phyloP scores from a whole-genome alignment of 2,113 vertebrate species.

The Nothoprocta perdicaria region DNA sequence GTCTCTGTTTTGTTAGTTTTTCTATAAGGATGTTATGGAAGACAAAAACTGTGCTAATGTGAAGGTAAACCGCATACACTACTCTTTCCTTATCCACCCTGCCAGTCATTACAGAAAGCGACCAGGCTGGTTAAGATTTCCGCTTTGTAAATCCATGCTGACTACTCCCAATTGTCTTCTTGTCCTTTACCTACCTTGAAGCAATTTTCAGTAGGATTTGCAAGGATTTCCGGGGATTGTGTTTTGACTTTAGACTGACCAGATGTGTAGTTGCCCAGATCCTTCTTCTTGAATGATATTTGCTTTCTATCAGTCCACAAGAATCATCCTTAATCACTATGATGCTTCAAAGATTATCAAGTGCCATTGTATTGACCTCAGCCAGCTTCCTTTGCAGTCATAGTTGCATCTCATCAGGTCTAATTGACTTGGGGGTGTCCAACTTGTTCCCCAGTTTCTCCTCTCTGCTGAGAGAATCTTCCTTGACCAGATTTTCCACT shows the following conservation, averaged over 20 bases:
- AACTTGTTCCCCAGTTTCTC: background rate
- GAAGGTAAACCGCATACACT: background rate
- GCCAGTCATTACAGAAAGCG: background rate
- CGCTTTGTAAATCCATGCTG: background rate
- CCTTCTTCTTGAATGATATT: background rate
- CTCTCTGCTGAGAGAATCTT: background rate
- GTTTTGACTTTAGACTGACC: background rate
- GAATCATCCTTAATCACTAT: background rate
- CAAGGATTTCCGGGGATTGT: background rate
- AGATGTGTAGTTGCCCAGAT: background rate
- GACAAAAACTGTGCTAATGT: background rate
- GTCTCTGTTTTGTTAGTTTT: background rate
- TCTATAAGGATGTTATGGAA: background rate
- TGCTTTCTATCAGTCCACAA: background rate
- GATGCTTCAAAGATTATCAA: background rate
- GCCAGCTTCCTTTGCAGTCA: background rate
- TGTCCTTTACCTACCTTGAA: background rate
- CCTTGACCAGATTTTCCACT: background rate
- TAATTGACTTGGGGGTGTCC: background rate
- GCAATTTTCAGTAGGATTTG: background rate
- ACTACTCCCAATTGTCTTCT: background rate
- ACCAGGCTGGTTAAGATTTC: background rate
- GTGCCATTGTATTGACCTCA: fast-evolving
- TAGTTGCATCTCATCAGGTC: background rate
- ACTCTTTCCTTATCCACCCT: background rate